phyloP scores from a whole-genome alignment of 1,140 invertebrate genomes.

The Cherax destructor region DNA sequence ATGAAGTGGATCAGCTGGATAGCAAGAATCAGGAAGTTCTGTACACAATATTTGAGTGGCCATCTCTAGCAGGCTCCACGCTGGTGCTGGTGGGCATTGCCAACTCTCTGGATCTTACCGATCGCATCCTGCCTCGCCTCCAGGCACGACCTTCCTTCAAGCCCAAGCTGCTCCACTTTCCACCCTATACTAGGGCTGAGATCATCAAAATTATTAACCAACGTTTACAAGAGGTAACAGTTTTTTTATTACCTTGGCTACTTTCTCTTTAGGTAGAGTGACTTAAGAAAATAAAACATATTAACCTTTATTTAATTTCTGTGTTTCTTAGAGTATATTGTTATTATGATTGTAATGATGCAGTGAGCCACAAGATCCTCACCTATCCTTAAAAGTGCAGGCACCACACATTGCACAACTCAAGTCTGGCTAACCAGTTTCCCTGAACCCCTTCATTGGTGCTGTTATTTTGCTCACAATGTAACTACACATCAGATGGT shows the following conservation, averaged over 20 bases:
- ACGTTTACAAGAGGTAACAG: slow-evolving; percentile 82
- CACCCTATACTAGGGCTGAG: slow-evolving; percentile 93
- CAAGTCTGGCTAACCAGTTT: too few species aligned
- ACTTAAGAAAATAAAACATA: too few species aligned
- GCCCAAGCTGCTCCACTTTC: slow-evolving; percentile 87
- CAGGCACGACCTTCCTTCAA: slow-evolving; percentile 78
- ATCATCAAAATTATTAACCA: slow-evolving; percentile 84
- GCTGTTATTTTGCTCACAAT: too few species aligned
- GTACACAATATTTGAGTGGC: slow-evolving; percentile 96
- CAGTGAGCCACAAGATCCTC: too few species aligned
- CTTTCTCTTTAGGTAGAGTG: too few species aligned
- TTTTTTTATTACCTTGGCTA: not conserved
- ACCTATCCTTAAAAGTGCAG: too few species aligned
- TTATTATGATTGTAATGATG: too few species aligned
- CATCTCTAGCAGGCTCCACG: slow-evolving; percentile 81
- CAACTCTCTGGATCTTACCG: slow-evolving; percentile 96
- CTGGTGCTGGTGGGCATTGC: slow-evolving; percentile 94
- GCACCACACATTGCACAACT: too few species aligned
- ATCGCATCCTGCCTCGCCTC: slow-evolving; percentile 90
- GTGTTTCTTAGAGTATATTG: too few species aligned
- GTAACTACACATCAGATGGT: too few species aligned
- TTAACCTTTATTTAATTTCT: too few species aligned
- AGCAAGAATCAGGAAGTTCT: slow-evolving; percentile 90
- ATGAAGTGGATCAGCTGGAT: slow-evolving; percentile 96
- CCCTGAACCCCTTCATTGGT: too few species aligned